phyloP scores from a whole-genome alignment of 2,797 vertebrate genomes.

The Cercopithecus hamlyni region DNA sequence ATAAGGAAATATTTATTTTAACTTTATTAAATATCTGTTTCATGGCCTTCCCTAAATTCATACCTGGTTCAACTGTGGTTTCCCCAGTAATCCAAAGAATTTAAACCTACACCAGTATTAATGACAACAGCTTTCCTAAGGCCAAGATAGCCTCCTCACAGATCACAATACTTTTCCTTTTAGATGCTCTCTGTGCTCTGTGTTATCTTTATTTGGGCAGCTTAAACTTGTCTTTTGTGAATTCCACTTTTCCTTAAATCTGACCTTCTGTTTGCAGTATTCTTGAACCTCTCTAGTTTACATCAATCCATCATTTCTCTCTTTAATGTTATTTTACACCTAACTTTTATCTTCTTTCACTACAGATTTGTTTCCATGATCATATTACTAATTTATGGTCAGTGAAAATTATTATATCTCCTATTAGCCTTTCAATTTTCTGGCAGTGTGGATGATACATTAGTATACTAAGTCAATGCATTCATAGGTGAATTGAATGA shows the following conservation, averaged over 20 bases:
- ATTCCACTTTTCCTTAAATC: background rate
- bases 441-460: background rate
- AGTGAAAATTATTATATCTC: background rate
- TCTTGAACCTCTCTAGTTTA: background rate
- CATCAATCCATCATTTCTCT: background rate
- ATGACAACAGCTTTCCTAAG: background rate
- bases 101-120: background rate
- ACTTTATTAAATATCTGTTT: background rate
- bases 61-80: background rate
- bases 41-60: background rate
- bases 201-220: background rate
- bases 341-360: background rate
- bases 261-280: background rate
- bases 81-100: background rate
- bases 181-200: background rate
- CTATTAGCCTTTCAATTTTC: background rate
- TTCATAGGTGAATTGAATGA: background rate
- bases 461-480: background rate
- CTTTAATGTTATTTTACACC: background rate
- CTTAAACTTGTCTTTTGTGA: background rate
- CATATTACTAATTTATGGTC: background rate
- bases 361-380: background rate
- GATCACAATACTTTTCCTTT: background rate
- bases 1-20: background rate
- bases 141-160: background rate